A percentile compares a stretch with the other conserved stretches of the same genome.
Evolutionary conservation across 2,797 vertebrate species (phyloP).

Genomic region (Lepus townsendii): DNA sequence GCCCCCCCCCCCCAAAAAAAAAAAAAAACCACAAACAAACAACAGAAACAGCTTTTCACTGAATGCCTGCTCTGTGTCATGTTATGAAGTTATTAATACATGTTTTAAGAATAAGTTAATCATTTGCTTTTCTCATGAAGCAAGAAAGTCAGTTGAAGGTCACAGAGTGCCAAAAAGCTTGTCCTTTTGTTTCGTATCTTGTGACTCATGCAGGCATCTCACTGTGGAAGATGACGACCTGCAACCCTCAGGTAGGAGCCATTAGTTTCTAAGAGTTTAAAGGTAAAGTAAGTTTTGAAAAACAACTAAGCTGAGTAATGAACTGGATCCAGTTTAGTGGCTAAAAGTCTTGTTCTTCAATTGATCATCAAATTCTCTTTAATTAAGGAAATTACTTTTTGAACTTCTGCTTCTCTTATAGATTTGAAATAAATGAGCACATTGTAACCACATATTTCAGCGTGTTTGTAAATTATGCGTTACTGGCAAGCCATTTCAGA

Average conservation of each 20-base stretch:
- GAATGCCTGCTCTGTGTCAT: neutral
- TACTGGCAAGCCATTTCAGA: slow-evolving; percentile 30
- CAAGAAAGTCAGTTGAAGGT: neutral
- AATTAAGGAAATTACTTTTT: slow-evolving; percentile 68
- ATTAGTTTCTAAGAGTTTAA: slow-evolving; percentile 24
- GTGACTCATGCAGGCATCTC: neutral
- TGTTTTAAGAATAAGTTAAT: neutral
- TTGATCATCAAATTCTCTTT: slow-evolving; percentile 59
- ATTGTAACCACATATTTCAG: slow-evolving; percentile 56
- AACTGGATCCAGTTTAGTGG: neutral
- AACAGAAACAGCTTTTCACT: neutral
- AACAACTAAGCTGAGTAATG: slow-evolving; percentile 15
- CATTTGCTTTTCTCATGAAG: neutral
- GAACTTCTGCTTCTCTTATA: slow-evolving; percentile 32
- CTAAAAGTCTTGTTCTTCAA: slow-evolving; percentile 12
- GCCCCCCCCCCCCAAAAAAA: too few relatives aligned
- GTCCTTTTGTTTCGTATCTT: neutral
- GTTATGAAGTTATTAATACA: neutral
- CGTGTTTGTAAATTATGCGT: slow-evolving; percentile 40
- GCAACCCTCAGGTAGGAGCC: neutral
- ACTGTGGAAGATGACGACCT: neutral
- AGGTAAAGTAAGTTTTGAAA: slow-evolving; percentile 41
- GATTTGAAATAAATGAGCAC: slow-evolving; percentile 59
- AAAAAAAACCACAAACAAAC: too few relatives aligned
- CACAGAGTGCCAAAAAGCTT: neutral